phyloP scores from a whole-genome alignment of 2,797 vertebrate genomes.

The Hoplostethus atlanticus region DNA sequence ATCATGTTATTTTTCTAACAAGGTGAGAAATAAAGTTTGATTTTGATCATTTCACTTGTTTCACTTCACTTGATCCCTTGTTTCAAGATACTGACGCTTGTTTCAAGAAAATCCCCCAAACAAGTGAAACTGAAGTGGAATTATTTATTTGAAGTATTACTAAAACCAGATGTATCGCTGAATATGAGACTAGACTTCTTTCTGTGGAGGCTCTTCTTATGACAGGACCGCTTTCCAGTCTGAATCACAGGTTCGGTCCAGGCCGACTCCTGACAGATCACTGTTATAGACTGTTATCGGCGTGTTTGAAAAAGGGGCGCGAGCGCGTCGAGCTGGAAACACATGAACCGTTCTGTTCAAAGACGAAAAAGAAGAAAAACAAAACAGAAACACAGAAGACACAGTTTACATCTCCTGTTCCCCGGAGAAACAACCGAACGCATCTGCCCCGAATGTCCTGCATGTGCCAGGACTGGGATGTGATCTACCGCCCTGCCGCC shows the following conservation, averaged over 20 bases:
- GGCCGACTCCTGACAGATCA: constrained; percentile 42
- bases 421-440: constrained; percentile 39
- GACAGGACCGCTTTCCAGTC: constrained; percentile 21
- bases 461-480: constrained; percentile 32
- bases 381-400: constrained; percentile 25
- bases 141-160: too few relatives aligned
- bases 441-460: constrained; percentile 19
- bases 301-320: constrained; percentile 36
- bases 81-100: too few relatives aligned
- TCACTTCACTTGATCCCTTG: too few relatives aligned
- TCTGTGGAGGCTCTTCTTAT: background rate
- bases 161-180: too few relatives aligned
- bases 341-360: constrained; percentile 66
- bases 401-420: constrained; percentile 41
- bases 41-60: too few relatives aligned
- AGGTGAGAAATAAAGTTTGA: too few relatives aligned
- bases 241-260: constrained; percentile 33
- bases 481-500: constrained; percentile 72
- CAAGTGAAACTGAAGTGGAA: too few relatives aligned
- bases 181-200: too few relatives aligned
- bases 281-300: constrained; percentile 3
- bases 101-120: too few relatives aligned
- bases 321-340: constrained; percentile 38
- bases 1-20: too few relatives aligned
- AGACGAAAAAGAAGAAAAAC: too few relatives aligned